Percentiles rank a stretch among this genome's conserved stretches.
These are phyloP conservation scores for Bombus pyrosoma DNA, from an alignment of 1,140 invertebrate genomes.

Conservation along the genomic window DNA sequence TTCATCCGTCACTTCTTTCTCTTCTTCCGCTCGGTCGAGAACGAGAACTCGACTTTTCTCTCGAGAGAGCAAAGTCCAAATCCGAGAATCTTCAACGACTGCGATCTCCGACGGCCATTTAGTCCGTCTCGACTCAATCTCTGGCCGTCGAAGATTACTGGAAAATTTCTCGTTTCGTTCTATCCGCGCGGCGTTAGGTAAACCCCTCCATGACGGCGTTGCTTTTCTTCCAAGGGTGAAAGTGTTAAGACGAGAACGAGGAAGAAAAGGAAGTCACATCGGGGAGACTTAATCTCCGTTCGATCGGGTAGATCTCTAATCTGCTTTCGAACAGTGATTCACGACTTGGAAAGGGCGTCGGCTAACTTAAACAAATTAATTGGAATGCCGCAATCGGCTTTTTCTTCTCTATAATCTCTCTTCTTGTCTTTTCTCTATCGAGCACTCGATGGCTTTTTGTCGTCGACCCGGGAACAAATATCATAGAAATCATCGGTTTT, in stretches of 20 bases:
- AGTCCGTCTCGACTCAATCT: constrained; percentile 57
- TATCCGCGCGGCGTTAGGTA: constrained; percentile 13
- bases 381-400: constrained; percentile 20
- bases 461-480: not conserved
- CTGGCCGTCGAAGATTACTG: constrained; percentile 62
- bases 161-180: constrained; percentile 64
- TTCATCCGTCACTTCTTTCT: not conserved
- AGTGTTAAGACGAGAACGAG: not conserved
- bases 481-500: not conserved
- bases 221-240: constrained; percentile 9
- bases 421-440: not conserved
- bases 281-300: constrained; percentile 57
- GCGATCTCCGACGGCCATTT: constrained; percentile 61
- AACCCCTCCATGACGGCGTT: not conserved
- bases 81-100: constrained; percentile 50
- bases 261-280: not conserved
- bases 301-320: constrained; percentile 66
- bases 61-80: constrained; percentile 26
- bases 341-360: constrained; percentile 35
- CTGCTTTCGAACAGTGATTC: constrained; percentile 46
- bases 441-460: not conserved
- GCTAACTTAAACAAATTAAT: constrained; percentile 58
- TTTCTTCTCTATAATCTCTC: not conserved
- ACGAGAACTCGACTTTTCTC: constrained; percentile 41
- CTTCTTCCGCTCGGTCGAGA: not conserved